phyloP scores from a whole-genome alignment of 2,888 invertebrate genomes.

The Andrena marginata region DNA sequence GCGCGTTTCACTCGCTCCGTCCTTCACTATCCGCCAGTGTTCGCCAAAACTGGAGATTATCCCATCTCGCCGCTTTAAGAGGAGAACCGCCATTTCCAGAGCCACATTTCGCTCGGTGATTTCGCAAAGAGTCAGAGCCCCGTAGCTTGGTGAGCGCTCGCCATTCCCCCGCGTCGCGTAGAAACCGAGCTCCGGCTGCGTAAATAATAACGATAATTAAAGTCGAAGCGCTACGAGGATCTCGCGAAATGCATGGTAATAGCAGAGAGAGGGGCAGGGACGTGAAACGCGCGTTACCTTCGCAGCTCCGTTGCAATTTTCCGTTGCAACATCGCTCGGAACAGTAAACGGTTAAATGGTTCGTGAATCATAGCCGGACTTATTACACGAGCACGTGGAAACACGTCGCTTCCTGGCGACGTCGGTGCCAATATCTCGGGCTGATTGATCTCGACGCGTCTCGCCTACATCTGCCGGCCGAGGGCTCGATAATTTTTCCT shows the following conservation, averaged over 20 bases:
- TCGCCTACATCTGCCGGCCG: not conserved
- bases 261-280: not conserved
- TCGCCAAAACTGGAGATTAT: not conserved
- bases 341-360: conserved; percentile 2
- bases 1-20: not conserved
- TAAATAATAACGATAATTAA: conserved; percentile 47
- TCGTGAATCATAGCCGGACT: conserved; percentile 3
- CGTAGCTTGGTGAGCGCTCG: too few species aligned
- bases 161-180: not conserved
- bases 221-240: not conserved
- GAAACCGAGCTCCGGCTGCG: conserved; percentile 12
- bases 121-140: not conserved
- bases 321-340: not conserved
- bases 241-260: conserved; percentile 30
- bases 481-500: not conserved
- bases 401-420: not conserved
- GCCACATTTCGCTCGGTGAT: not conserved
- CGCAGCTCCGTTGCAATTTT: conserved; percentile 4
- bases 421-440: conserved; percentile 4
- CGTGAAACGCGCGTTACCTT: conserved; percentile 5
- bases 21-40: not conserved
- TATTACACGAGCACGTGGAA: not conserved
- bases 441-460: not conserved
- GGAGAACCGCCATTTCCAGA: too few species aligned
- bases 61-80: not conserved